A percentile compares a stretch with the other conserved stretches of the same genome.
Conservation (phyloP, 2,888 invertebrate genomes). For the Ormyrus thymus region DNA sequence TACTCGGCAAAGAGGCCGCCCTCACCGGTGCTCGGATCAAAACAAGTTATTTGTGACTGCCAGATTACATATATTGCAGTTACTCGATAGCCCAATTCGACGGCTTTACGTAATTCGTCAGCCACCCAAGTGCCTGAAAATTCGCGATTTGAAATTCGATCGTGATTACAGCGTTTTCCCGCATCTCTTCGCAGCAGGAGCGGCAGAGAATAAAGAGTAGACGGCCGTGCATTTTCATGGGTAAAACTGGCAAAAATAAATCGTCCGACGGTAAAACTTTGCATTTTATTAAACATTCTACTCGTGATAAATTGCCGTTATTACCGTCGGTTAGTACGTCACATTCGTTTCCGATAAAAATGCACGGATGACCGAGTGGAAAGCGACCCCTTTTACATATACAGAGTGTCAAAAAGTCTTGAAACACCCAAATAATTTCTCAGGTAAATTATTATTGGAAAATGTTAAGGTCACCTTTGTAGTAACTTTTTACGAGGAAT, state of each 20-base stretch:
- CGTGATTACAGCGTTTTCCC: slow-evolving; percentile 64
- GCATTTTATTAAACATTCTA: slow-evolving; percentile 62
- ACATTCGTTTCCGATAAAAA: slow-evolving; percentile 58
- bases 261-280: slow-evolving; percentile 59
- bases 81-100: slow-evolving; percentile 50
- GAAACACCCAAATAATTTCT: too few relatives aligned
- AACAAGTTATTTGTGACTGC: too few relatives aligned
- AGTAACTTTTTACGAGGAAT: too few relatives aligned
- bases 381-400: slow-evolving; percentile 61
- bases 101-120: slow-evolving; percentile 66
- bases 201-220: slow-evolving; percentile 62
- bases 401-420: too few relatives aligned
- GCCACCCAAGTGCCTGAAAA: slow-evolving; percentile 67
- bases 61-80: too few relatives aligned
- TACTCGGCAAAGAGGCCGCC: too few relatives aligned
- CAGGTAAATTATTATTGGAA: too few relatives aligned
- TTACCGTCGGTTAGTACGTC: neutral
- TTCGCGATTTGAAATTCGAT: slow-evolving; percentile 56
- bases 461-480: too few relatives aligned
- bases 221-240: slow-evolving; percentile 61
- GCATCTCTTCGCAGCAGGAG: slow-evolving; percentile 63
- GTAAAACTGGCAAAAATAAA: slow-evolving; percentile 65
- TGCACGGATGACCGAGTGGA: slow-evolving; percentile 62
- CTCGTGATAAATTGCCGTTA: slow-evolving; percentile 32
- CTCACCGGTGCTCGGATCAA: too few relatives aligned